phyloP scores from a whole-genome alignment of 2,888 invertebrate species.

The Mesorhabditis belari region DNA sequence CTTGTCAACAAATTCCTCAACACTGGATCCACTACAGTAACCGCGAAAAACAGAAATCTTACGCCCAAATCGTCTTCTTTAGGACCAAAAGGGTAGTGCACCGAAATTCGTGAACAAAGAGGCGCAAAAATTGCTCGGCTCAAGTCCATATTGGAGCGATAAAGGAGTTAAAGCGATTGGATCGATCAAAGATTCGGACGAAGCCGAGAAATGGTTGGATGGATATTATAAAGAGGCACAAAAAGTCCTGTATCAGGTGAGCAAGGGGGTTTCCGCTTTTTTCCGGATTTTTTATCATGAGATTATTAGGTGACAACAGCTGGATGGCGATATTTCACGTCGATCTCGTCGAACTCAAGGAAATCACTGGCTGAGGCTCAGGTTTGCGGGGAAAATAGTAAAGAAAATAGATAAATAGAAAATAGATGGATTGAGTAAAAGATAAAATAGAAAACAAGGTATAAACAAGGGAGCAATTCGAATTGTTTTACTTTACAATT shows the following conservation, averaged over 20 bases:
- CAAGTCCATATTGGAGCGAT: conserved; percentile 43
- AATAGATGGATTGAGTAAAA: too few relatives aligned
- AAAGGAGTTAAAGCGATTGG: conserved; percentile 7
- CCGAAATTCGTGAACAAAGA: conserved; percentile 34
- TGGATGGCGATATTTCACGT: conserved; percentile 56
- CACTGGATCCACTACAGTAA: conserved; percentile 28
- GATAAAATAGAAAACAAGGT: too few relatives aligned
- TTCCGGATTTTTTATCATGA: conserved; percentile 12
- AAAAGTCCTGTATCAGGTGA: conserved; percentile 33
- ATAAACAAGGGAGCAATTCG: too few relatives aligned
- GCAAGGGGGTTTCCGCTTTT: conserved; percentile 14
- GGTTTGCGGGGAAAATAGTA: neutral
- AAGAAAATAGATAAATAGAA: too few relatives aligned
- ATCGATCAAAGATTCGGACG: conserved; percentile 31
- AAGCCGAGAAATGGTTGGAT: conserved; percentile 37
- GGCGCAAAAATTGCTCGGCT: conserved; percentile 43
- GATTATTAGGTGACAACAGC: conserved; percentile 40
- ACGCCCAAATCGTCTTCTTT: conserved; percentile 5
- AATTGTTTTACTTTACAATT: too few relatives aligned
- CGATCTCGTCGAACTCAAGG: conserved; percentile 54
- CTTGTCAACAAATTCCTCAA: conserved; percentile 49
- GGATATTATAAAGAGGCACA: conserved; percentile 48
- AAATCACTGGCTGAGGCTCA: conserved; percentile 46
- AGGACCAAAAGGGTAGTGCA: conserved; percentile 13
- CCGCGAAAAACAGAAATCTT: too few relatives aligned